These are phyloP conservation scores for Caiman crocodilus DNA, from an alignment of 2,797 vertebrate genomes.

Conservation along the genomic window DNA sequence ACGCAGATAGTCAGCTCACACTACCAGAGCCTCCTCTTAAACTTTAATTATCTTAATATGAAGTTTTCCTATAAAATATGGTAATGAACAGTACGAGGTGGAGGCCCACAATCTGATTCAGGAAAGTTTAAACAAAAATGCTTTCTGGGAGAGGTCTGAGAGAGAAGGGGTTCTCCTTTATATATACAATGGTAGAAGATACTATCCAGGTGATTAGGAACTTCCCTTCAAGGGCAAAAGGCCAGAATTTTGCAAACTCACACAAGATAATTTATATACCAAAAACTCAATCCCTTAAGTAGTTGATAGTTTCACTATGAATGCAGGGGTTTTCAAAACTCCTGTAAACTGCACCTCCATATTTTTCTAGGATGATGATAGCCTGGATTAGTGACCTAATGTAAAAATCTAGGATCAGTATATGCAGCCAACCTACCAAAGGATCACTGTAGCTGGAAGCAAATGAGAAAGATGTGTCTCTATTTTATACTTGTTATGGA, in stretches of 20 bases:
- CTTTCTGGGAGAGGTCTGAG: not conserved
- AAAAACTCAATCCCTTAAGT: not conserved
- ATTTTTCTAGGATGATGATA: not conserved
- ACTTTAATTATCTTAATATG: not conserved
- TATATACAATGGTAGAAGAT: not conserved
- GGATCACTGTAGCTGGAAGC: not conserved
- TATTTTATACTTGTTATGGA: not conserved
- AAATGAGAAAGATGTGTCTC: not conserved
- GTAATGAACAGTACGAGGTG: not conserved
- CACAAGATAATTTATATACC: not conserved
- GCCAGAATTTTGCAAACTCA: not conserved
- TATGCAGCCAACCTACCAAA: not conserved
- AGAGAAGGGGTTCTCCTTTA: not conserved
- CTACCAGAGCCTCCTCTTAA: not conserved
- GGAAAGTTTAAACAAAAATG: not conserved
- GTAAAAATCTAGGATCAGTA: not conserved
- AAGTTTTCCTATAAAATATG: not conserved
- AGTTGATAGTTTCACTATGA: not conserved
- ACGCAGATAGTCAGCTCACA: not conserved
- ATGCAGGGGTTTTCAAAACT: not conserved
- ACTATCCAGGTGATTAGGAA: not conserved
- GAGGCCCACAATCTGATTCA: not conserved
- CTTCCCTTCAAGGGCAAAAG: not conserved
- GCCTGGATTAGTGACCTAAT: not conserved
- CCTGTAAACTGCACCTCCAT: not conserved